phyloP scores from a whole-genome alignment of 1,140 invertebrate species.

The Platorchestia sp. region DNA sequence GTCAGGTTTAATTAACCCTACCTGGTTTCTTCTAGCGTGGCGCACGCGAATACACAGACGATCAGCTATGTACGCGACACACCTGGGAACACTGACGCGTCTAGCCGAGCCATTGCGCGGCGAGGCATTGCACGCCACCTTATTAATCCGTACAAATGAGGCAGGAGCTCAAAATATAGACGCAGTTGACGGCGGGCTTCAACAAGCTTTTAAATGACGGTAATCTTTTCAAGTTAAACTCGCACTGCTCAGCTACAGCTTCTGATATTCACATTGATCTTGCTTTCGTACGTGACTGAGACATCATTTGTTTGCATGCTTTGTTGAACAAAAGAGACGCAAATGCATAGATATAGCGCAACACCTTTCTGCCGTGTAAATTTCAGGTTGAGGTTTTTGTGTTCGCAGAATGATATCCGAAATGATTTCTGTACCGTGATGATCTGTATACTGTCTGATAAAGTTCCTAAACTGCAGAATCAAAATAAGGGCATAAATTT shows the following conservation, averaged over 20 bases:
- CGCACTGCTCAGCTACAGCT: background rate
- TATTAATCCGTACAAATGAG: background rate
- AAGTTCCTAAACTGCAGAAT: background rate
- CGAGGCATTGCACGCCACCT: no score
- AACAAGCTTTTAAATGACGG: background rate
- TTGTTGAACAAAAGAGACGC: background rate
- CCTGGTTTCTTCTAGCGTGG: no score
- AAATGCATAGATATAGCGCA: background rate
- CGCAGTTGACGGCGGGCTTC: background rate
- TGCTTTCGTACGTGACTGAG: background rate
- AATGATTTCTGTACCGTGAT: background rate
- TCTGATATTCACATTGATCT: background rate
- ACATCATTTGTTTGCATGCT: background rate
- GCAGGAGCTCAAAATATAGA: background rate
- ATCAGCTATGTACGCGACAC: no score
- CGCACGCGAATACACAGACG: no score
- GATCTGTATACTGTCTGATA: background rate
- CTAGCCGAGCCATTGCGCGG: no score
- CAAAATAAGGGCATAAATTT: no score
- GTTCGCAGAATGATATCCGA: background rate
- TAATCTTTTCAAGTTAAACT: background rate
- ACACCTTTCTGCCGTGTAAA: background rate
- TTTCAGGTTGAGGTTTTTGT: background rate
- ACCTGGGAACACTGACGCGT: no score
- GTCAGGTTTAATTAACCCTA: no score